Conservation (phyloP, 2,888 invertebrate genomes). For the Dendrolimus houi region DNA sequence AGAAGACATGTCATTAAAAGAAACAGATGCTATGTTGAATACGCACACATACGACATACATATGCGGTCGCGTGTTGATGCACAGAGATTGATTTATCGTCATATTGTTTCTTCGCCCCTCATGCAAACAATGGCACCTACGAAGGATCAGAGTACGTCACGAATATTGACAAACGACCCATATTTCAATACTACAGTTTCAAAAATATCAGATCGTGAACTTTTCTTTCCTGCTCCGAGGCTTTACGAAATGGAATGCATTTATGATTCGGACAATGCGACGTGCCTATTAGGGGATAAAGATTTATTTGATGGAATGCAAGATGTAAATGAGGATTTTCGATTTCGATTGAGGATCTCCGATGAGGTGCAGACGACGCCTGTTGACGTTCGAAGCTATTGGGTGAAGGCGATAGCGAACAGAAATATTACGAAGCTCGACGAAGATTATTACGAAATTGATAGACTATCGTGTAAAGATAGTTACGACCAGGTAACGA, state of each 20-base stretch:
- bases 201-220: conserved; percentile 68
- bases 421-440: conserved; percentile 30
- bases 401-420: conserved; percentile 46
- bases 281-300: conserved; percentile 51
- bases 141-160: conserved; percentile 68
- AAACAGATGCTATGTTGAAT: conserved; percentile 58
- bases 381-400: conserved; percentile 39
- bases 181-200: conserved; percentile 72
- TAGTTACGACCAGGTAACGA: conserved; percentile 38
- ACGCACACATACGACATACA: conserved; percentile 75
- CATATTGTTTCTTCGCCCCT: conserved; percentile 51
- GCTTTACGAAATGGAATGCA: conserved; percentile 59
- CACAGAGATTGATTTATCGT: conserved; percentile 52
- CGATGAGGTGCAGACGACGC: conserved; percentile 37
- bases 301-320: conserved; percentile 41
- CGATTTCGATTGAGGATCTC: conserved; percentile 44
- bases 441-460: conserved; percentile 39
- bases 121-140: conserved; percentile 36
- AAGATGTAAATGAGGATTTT: conserved; percentile 26
- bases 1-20: conserved; percentile 51
- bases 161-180: conserved; percentile 75
- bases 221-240: conserved; percentile 79
- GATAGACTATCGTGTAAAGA: conserved; percentile 48
- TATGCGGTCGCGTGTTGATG: conserved; percentile 49
- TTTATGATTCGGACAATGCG: conserved; percentile 44